A percentile compares a stretch with the other conserved stretches of the same genome.
phyloP scores from a whole-genome alignment of 2,113 vertebrate genomes.

The Prolemur simus region DNA sequence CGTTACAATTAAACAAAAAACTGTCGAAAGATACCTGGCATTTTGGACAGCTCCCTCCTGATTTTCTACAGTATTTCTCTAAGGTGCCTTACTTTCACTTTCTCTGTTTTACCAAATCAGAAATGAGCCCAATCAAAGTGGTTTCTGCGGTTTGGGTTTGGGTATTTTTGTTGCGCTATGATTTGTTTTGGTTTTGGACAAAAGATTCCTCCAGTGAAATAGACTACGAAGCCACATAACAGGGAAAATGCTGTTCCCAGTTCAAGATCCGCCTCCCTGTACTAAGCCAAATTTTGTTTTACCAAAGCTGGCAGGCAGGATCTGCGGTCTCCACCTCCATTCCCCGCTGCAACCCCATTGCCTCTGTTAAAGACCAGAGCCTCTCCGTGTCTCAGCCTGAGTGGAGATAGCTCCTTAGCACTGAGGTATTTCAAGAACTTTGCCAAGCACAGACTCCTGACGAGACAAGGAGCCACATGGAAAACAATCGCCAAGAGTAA shows the following conservation, averaged over 20 bases:
- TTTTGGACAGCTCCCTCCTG: conserved; percentile 23
- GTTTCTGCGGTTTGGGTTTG: background rate
- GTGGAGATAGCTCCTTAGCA: background rate
- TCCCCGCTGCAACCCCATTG: background rate
- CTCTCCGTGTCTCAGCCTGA: background rate
- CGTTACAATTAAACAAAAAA: background rate
- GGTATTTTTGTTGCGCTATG: background rate
- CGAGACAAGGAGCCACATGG: background rate
- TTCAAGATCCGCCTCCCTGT: background rate
- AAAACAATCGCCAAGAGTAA: conserved; percentile 16
- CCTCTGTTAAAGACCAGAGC: background rate
- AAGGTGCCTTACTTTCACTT: background rate
- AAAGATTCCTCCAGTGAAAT: background rate
- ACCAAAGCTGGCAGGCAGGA: background rate
- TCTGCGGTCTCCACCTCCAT: background rate
- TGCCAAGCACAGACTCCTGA: background rate
- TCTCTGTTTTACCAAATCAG: background rate
- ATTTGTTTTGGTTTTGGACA: background rate
- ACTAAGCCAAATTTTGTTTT: conserved; percentile 15
- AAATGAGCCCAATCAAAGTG: background rate
- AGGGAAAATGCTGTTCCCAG: background rate
- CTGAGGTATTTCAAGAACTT: conserved; percentile 55
- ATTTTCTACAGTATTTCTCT: background rate
- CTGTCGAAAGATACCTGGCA: background rate
- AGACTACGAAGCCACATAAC: background rate